Conservation (phyloP, 2,888 invertebrate species). For the Seira musarum region DNA sequence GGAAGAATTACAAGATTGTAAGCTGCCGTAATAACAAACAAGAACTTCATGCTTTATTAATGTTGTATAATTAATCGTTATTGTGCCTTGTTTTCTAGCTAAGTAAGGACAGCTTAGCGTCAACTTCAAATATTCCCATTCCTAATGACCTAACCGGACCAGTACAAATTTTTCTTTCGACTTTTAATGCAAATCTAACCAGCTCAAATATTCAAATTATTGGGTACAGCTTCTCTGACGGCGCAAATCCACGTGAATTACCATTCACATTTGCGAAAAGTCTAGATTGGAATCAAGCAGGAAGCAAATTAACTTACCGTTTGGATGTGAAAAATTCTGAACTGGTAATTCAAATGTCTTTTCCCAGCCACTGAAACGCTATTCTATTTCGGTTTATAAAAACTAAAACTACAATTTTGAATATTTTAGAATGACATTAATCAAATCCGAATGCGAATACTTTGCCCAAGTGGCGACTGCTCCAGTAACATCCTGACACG, state of each 20-base stretch:
- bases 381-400: neutral
- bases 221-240: neutral
- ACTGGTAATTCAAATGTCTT: constrained; percentile 28
- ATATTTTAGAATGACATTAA: constrained; percentile 11
- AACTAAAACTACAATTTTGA: neutral
- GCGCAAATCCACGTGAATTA: neutral
- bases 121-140: neutral
- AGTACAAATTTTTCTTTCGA: constrained; percentile 47
- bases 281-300: constrained; percentile 43
- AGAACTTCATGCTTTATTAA: too few species aligned
- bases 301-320: constrained; percentile 33
- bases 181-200: constrained; percentile 4
- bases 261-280: neutral
- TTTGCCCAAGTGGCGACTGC: constrained; percentile 25
- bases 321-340: constrained; percentile 19
- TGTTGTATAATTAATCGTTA: too few species aligned
- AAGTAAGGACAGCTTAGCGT: constrained; percentile 3
- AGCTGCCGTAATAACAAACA: neutral
- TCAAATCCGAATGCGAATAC: constrained; percentile 3
- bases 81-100: too few species aligned
- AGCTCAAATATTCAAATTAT: constrained; percentile 18
- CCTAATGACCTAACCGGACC: neutral
- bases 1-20: constrained; percentile 34
- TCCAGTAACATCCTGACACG: constrained; percentile 28
- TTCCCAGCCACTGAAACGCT: too few species aligned